These are phyloP conservation scores for Liparis tanakae DNA, from an alignment of 2,797 vertebrate species.

Conservation along the genomic window DNA sequence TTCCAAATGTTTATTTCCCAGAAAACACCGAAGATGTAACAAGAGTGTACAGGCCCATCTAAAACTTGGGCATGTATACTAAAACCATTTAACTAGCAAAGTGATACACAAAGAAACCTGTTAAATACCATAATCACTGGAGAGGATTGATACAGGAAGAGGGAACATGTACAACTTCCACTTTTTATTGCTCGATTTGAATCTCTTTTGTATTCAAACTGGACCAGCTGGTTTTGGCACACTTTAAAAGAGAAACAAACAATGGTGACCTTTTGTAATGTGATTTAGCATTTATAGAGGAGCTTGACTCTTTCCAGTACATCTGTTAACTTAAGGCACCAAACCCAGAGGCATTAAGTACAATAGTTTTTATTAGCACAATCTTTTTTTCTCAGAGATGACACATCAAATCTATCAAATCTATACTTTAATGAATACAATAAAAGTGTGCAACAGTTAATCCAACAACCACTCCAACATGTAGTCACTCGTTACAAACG, in stretches of 20 bases:
- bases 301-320: constrained; percentile 11
- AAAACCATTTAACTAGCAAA: not conserved
- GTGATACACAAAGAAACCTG: constrained; percentile 29
- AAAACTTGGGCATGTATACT: constrained; percentile 9
- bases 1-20: constrained; percentile 57
- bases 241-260: not conserved
- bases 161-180: not conserved
- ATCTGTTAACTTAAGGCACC: constrained; percentile 67
- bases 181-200: constrained; percentile 25
- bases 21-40: constrained; percentile 51
- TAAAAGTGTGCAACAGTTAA: constrained; percentile 38
- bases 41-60: constrained; percentile 33
- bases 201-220: not conserved
- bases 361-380: constrained; percentile 6
- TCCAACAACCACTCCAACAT: not conserved
- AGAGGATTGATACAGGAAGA: not conserved
- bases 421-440: constrained; percentile 46
- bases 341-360: constrained; percentile 59
- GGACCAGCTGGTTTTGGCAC: constrained; percentile 8
- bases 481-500: not conserved
- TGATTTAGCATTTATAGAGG: not conserved
- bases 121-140: constrained; percentile 2
- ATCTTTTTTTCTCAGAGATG: constrained; percentile 4
- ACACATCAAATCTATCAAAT: constrained; percentile 55
- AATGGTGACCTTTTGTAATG: not conserved